Base-by-base conservation (phyloP, 2,888 invertebrate species). In the Lampropteryx suffumata region DNA sequence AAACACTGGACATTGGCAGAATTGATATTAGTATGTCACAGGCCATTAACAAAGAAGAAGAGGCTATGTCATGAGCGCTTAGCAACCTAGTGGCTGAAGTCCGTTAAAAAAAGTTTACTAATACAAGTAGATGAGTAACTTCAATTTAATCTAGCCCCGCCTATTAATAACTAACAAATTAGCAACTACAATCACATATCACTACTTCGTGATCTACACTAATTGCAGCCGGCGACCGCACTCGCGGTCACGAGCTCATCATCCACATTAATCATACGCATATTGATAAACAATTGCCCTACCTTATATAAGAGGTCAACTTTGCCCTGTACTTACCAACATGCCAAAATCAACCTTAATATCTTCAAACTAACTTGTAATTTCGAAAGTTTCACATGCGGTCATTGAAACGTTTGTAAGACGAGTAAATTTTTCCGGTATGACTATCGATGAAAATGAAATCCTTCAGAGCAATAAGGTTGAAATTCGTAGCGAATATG, bases 251-350 rank as follows among this genome's bases (percentile, higher is more conserved):
- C 85, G 86, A 84, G 57, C 63, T 68, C 76, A 76, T 75, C 77
- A 73, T 69, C 71, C 71, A 77, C 86, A 86, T 88, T 85, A 78
- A 86, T 86, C 85, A 86, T 83, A 84, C 73, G 64, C 74, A 71
- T 84, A 87, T 87, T 86, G 85, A 90, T 88, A 89, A 89, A 88
- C 89, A 87, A 89, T 88, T 87, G 86, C 82, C 82, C 84, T 82
- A 84, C 77, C 87, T 89, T 86, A 86, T 86, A 89, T 85, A 79
- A 86, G 86, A 80, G 86, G 88, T 89, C 89, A 88, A 72, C 73
- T 65, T 61, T 66, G 68, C 64, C 70, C 69, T 65, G 65, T 46
- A 37, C 42, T 44, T 28, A 7, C 10, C 8, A 1, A 26, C 29
- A 48, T 5, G 28, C 30, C 4, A 73, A 64, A 50, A 4, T 14